phyloP scores from a whole-genome alignment of 2,888 invertebrate genomes.

The Lydus trimaculatus region DNA sequence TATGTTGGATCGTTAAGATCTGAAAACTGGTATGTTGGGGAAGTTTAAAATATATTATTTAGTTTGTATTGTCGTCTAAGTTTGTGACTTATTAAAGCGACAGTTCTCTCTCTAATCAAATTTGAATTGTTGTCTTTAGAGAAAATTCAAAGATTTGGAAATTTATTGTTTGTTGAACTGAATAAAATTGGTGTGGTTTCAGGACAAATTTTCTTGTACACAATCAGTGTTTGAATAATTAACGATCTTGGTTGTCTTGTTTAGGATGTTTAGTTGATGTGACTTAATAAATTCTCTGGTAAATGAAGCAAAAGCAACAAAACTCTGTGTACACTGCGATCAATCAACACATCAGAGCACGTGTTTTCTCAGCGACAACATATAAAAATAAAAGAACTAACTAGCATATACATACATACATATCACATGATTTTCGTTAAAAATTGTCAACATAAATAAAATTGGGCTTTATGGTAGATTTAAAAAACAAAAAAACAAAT shows the following conservation, averaged over 20 bases:
- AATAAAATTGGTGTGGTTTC: neutral
- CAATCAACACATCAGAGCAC: conserved; percentile 32
- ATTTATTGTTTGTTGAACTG: neutral
- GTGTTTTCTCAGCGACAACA: conserved; percentile 27
- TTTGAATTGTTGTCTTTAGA: neutral
- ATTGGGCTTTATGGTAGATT: neutral
- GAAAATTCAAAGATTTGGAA: neutral
- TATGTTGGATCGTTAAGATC: conserved; percentile 25
- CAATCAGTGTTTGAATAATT: conserved; percentile 26
- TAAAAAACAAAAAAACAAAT: neutral
- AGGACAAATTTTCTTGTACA: neutral
- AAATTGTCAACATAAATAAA: neutral
- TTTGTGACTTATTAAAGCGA: neutral
- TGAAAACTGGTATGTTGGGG: neutral
- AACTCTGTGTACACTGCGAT: conserved; percentile 32
- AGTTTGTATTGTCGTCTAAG: neutral
- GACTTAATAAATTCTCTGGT: conserved; percentile 35
- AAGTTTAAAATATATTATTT: neutral
- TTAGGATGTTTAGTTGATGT: conserved; percentile 26
- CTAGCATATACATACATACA: too few relatives aligned
- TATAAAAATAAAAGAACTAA: conserved; percentile 19
- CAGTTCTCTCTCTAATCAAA: neutral
- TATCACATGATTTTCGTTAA: conserved; percentile 2
- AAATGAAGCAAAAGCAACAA: conserved; percentile 34
- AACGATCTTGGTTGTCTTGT: conserved; percentile 27